These are phyloP conservation scores for Drosophila ficusphila DNA, from an alignment of 1,140 invertebrate species.

Conservation along the genomic window DNA sequence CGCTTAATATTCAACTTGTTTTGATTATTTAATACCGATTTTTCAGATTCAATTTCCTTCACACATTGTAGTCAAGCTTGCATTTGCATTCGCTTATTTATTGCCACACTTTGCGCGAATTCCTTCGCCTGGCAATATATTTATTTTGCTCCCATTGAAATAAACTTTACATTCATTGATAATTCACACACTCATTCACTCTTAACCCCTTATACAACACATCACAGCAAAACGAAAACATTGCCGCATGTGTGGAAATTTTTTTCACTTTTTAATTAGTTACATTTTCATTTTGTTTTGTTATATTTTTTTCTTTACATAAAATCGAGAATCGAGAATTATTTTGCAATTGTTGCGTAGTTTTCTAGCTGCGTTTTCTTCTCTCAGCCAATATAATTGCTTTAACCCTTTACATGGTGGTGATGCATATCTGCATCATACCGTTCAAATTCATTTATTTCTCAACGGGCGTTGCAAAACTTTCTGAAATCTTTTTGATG, in stretches of 20 bases:
- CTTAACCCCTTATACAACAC: constrained; percentile 18
- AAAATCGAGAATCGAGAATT: constrained; percentile 53
- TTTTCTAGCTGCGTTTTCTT: constrained; percentile 25
- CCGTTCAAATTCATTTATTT: no score
- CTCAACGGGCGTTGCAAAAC: no score
- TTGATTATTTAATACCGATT: background rate
- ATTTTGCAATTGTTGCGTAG: constrained; percentile 49
- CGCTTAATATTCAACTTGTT: background rate
- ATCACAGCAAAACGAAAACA: constrained; percentile 10
- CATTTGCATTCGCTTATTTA: constrained; percentile 11
- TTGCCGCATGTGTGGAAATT: constrained; percentile 29
- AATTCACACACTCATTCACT: constrained; percentile 19
- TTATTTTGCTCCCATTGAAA: constrained; percentile 19
- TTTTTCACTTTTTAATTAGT: constrained; percentile 23
- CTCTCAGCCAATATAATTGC: constrained; percentile 42
- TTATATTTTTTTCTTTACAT: constrained; percentile 12
- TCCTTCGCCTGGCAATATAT: constrained; percentile 2
- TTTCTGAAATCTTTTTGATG: no score
- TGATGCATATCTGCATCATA: no score
- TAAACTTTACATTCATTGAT: constrained; percentile 29
- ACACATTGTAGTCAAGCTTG: constrained; percentile 4
- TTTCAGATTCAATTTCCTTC: background rate
- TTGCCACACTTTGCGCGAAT: constrained; percentile 12
- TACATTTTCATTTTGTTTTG: constrained; percentile 13
- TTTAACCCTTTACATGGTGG: no score